These are phyloP conservation scores for Zaprionus inermis DNA, from an alignment of 1,140 invertebrate species.

Conservation along the genomic window DNA sequence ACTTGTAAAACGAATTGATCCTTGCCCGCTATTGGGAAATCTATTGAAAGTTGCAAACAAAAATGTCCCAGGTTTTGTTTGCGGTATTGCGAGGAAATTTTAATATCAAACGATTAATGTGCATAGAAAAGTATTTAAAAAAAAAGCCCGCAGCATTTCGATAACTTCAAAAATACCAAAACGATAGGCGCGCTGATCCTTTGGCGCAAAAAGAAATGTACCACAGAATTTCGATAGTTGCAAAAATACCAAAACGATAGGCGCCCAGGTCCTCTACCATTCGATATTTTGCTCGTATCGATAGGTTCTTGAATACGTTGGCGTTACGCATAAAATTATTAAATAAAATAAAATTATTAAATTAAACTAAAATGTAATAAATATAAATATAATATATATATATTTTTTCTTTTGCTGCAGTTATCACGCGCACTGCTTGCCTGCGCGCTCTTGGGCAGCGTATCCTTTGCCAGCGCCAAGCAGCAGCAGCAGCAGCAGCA, in stretches of 20 bases:
- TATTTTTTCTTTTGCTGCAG: slow-evolving; percentile 20
- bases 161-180: not conserved
- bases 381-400: not conserved
- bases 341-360: not conserved
- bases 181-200: not conserved
- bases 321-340: not conserved
- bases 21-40: not conserved
- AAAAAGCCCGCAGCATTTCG: not conserved
- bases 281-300: not conserved
- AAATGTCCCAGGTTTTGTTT: not conserved
- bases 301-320: not conserved
- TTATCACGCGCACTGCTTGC: slow-evolving; percentile 8
- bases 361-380: no score
- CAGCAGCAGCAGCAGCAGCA: slow-evolving; percentile 17
- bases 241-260: not conserved
- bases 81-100: not conserved
- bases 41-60: not conserved
- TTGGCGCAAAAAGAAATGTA: not conserved
- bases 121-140: no score
- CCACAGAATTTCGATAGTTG: not conserved
- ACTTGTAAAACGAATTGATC: not conserved
- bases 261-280: not conserved
- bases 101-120: not conserved
- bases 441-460: slow-evolving; percentile 18
- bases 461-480: slow-evolving; percentile 24